Percentiles rank a stretch among this genome's conserved stretches.
These are phyloP conservation scores for Manis javanica DNA, from an alignment of 2,797 vertebrate species.

Conservation along the genomic window DNA sequence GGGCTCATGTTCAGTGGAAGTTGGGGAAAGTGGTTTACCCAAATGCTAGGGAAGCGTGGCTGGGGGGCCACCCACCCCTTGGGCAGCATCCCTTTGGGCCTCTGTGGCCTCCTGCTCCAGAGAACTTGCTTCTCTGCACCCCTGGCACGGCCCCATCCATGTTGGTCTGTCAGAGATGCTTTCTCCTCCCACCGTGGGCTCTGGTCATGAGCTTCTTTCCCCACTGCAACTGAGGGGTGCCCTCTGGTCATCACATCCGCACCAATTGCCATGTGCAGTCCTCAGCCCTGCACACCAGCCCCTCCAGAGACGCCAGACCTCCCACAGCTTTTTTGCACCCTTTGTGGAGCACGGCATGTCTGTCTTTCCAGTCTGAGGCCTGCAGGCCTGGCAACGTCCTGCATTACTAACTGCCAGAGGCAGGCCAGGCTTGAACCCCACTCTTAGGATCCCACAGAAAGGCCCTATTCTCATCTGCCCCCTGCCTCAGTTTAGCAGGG, in stretches of 20 bases:
- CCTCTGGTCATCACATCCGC: neutral
- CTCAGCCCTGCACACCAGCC: neutral
- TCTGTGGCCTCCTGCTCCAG: neutral
- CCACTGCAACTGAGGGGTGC: neutral
- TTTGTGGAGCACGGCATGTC: neutral
- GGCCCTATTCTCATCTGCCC: neutral
- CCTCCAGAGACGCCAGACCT: neutral
- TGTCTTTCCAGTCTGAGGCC: neutral
- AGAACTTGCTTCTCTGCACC: neutral
- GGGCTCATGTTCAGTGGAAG: neutral
- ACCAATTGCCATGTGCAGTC: neutral
- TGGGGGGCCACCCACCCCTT: neutral
- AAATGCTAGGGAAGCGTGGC: neutral
- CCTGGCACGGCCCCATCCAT: fast-evolving
- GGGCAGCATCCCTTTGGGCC: neutral
- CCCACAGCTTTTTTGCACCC: neutral
- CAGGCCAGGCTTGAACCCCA: neutral
- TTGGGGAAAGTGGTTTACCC: neutral
- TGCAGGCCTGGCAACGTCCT: neutral
- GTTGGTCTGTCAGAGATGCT: neutral
- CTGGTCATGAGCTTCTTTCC: neutral
- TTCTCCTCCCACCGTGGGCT: neutral
- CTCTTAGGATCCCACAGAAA: neutral
- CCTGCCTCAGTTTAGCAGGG: neutral
- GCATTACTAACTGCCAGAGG: neutral